Evolutionary conservation across 2,888 invertebrate genomes (phyloP).

Genomic region (Petrophora chlorosata): DNA sequence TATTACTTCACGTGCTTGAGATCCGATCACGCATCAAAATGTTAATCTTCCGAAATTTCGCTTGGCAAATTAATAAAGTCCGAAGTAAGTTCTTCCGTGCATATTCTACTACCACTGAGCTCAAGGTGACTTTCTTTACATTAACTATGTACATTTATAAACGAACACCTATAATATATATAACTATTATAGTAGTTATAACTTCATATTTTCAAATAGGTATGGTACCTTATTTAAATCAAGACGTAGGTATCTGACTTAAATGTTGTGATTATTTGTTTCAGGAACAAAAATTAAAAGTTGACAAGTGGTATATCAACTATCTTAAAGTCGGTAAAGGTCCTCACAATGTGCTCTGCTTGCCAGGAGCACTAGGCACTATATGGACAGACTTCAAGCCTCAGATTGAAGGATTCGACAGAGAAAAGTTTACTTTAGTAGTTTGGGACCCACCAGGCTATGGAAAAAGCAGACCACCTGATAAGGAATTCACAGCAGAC

Average conservation of each 20-base stretch:
- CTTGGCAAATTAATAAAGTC: neutral
- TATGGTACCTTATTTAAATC: too few species aligned
- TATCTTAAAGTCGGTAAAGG: constrained; percentile 85
- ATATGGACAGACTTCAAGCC: constrained; percentile 92
- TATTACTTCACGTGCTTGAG: too few species aligned
- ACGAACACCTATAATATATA: constrained; percentile 8
- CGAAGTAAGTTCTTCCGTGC: neutral
- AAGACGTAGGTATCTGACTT: too few species aligned
- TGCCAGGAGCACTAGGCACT: constrained; percentile 92
- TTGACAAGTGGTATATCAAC: constrained; percentile 83
- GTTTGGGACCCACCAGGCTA: constrained; percentile 95
- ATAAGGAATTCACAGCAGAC: constrained; percentile 86
- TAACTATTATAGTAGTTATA: too few species aligned
- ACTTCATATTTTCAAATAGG: too few species aligned
- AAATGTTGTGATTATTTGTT: constrained; percentile 20
- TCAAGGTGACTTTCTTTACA: neutral
- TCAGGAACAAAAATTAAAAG: constrained; percentile 83
- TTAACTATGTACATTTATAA: neutral
- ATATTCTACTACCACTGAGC: constrained; percentile 4
- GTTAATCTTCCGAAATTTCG: neutral
- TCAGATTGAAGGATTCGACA: constrained; percentile 87
- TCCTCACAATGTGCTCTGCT: constrained; percentile 84
- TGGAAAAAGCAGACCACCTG: constrained; percentile 91
- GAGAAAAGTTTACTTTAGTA: constrained; percentile 84
- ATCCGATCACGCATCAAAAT: constrained; percentile 1